These are phyloP conservation scores for Eugnorisma glareosa DNA, from an alignment of 2,888 invertebrate genomes.

Conservation along the genomic window DNA sequence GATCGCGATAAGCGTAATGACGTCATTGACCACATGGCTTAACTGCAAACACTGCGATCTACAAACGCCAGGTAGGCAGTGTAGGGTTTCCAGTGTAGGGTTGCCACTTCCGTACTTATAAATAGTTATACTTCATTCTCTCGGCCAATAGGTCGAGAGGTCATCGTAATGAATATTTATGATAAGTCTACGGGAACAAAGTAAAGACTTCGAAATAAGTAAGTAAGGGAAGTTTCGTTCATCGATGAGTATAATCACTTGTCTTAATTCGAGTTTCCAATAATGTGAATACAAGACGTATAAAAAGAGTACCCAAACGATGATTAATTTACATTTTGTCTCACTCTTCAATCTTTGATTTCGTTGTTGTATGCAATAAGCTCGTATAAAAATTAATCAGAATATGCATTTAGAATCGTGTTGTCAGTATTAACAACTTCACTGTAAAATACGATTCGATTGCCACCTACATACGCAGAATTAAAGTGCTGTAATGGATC, in stretches of 20 bases:
- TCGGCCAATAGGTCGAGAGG: background rate
- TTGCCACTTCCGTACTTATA: background rate
- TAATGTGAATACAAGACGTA: background rate
- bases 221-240: background rate
- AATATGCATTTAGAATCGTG: background rate
- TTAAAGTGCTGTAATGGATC: background rate
- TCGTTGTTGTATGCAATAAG: background rate
- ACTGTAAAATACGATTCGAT: background rate
- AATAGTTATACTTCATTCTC: slow-evolving; percentile 4
- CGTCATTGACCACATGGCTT: slow-evolving; percentile 33
- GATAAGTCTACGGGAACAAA: background rate
- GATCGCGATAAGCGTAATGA: slow-evolving; percentile 38
- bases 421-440: background rate
- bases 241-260: background rate
- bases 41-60: slow-evolving; percentile 19
- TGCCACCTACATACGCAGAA: background rate
- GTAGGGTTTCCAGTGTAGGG: background rate
- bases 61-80: slow-evolving; percentile 19
- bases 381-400: background rate
- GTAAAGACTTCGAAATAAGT: background rate
- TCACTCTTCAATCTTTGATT: background rate
- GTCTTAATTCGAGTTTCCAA: background rate
- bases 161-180: slow-evolving; percentile 16
- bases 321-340: background rate
- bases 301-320: background rate